Evolutionary conservation across 1,140 invertebrate species (phyloP), one percentile per base, ranked within the genome.

Genomic region (Drosophila burlai): DNA sequence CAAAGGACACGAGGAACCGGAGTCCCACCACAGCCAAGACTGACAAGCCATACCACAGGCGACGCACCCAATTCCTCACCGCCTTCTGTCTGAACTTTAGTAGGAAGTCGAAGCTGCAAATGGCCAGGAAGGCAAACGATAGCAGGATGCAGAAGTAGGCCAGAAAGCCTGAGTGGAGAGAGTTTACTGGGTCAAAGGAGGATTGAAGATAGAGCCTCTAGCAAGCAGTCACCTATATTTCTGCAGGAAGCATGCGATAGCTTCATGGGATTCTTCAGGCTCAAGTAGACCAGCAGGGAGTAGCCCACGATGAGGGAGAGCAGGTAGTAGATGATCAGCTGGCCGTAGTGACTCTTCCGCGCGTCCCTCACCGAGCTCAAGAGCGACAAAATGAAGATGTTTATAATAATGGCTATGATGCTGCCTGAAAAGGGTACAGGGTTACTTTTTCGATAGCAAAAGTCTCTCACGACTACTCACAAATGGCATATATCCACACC

Each of bases 81-180:
- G 93, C 85, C 15, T 92, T 93, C 24, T 93, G 93, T 93, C 95
- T 95, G 91, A 96, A 96, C 29, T 96, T 96, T 80, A 95, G 94
- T 94, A 95, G 96, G 49, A 97, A 95, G 81, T 97, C 96, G 65
- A 96, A 95, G 73, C 96, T 96, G 94, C 97, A 96, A 15, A 96
- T 94, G 82, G 95, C 96, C 86, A 97, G 95, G 95, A 96, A 97
- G 61, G 95, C 96, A 91, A 97, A 97, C 62, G 96, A 95, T 6
- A 95, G 93, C 80, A 97, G 94, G 89, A 96, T 96, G 73, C 95
- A 95, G 92, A 96, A 96, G 93, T 97, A 97, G 45, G 96, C 94
- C 74, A 95, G 93, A 62, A 96, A 94, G 9, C 95, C 96, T 87
- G 74, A 0, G 43, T 18, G 34, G 9, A 18, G 3, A 0, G 50